phyloP scores from a whole-genome alignment of 2,113 vertebrate genomes.

The Gallinago media region DNA sequence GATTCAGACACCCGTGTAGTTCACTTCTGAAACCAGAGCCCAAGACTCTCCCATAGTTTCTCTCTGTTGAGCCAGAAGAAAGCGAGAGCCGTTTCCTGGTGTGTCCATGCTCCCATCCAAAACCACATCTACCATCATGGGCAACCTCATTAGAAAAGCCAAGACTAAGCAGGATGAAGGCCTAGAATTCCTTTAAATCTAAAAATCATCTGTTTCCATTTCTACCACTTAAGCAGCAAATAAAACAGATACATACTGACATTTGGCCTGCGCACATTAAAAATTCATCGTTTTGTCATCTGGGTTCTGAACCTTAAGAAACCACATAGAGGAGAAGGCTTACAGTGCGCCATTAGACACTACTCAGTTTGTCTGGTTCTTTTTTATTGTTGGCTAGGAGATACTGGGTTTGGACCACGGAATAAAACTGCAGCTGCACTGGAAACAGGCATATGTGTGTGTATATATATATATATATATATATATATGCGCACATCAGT shows the following conservation, averaged over 20 bases:
- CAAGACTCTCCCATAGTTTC: neutral
- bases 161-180: neutral
- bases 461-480: rapidly evolving
- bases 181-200: neutral
- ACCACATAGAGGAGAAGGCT: rapidly evolving
- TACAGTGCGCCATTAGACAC: neutral
- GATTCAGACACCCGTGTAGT: neutral
- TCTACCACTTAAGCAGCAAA: neutral
- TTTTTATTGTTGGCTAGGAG: neutral
- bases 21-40: neutral
- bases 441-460: neutral
- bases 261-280: neutral
- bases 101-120: rapidly evolving
- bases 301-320: neutral
- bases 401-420: neutral
- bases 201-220: neutral
- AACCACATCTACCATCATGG: neutral
- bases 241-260: neutral
- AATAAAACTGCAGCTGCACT: neutral
- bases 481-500: rapidly evolving
- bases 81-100: neutral
- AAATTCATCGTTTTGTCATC: neutral
- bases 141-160: neutral
- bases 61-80: neutral
- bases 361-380: neutral